phyloP scores from a whole-genome alignment of 1,140 invertebrate genomes.

The Drosophila subobscura region DNA sequence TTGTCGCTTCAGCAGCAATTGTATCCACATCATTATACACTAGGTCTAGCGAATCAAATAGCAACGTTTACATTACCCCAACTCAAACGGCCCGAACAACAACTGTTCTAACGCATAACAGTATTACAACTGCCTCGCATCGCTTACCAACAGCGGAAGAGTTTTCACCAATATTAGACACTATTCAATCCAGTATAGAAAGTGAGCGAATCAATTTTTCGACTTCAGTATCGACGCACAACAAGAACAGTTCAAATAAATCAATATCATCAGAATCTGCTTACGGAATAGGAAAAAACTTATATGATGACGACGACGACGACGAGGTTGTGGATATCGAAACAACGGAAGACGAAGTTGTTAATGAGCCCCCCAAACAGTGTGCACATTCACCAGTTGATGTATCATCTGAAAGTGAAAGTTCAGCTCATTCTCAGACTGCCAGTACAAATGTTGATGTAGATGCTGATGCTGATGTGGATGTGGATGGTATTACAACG shows the following conservation, averaged over 20 bases:
- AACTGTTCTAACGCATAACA: slow-evolving; percentile 66
- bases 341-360: slow-evolving; percentile 85
- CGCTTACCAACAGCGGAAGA: slow-evolving; percentile 14
- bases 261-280: neutral
- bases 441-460: slow-evolving; percentile 56
- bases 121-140: slow-evolving; percentile 32
- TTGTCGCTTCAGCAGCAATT: slow-evolving; percentile 75
- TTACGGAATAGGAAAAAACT: slow-evolving; percentile 1
- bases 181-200: slow-evolving; percentile 18
- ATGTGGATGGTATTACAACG: slow-evolving; percentile 59
- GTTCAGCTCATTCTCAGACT: slow-evolving; percentile 29
- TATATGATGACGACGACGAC: slow-evolving; percentile 84
- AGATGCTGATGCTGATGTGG: slow-evolving; percentile 58
- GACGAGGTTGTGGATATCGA: slow-evolving; percentile 87
- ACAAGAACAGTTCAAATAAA: slow-evolving; percentile 15
- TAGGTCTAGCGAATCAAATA: slow-evolving; percentile 54
- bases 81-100: slow-evolving; percentile 84
- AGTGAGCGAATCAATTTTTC: slow-evolving; percentile 11
- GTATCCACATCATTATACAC: slow-evolving; percentile 64
- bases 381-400: slow-evolving; percentile 4
- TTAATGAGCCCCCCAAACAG: neutral
- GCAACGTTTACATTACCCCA: slow-evolving; percentile 36
- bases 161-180: slow-evolving; percentile 34
- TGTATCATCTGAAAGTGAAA: slow-evolving; percentile 27
- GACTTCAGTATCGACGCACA: neutral